Conservation (phyloP, 2,888 invertebrate genomes). For the Gymnoscelis rufifasciata region DNA sequence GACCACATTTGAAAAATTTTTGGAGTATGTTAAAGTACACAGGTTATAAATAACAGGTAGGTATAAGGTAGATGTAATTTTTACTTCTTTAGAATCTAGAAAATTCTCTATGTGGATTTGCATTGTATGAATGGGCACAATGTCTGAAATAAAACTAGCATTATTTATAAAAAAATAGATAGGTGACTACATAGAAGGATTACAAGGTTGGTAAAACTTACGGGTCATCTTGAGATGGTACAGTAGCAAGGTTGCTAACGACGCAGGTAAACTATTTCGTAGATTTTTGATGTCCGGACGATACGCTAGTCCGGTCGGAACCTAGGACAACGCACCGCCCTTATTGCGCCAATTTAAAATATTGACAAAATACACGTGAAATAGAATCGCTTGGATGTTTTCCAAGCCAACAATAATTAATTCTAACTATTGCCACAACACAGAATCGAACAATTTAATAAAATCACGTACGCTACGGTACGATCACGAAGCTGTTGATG, state of each 20-base stretch:
- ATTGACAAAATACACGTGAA: conserved; percentile 60
- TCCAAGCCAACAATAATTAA: neutral
- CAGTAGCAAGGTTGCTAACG: conserved; percentile 38
- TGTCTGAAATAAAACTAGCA: too few species aligned
- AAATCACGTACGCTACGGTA: too few species aligned
- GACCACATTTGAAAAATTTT: too few species aligned
- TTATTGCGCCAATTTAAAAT: conserved; percentile 54
- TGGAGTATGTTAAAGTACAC: too few species aligned
- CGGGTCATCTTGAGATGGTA: conserved; percentile 66
- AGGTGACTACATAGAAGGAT: neutral
- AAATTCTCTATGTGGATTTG: too few species aligned
- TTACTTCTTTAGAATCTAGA: too few species aligned
- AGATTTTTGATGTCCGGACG: conserved; percentile 58
- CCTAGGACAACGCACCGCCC: conserved; percentile 79
- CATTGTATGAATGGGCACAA: too few species aligned
- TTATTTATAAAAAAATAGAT: neutral
- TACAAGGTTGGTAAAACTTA: conserved; percentile 43
- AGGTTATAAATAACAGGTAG: too few species aligned
- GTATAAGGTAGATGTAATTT: too few species aligned
- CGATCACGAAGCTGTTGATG: too few species aligned
- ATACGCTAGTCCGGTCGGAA: conserved; percentile 78
- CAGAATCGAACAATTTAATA: neutral
- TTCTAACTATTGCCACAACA: neutral
- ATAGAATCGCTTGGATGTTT: conserved; percentile 42
- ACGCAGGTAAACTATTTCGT: conserved; percentile 35